These are phyloP conservation scores for Embiotoca jacksoni DNA, from an alignment of 2,113 vertebrate genomes.

Conservation along the genomic window DNA sequence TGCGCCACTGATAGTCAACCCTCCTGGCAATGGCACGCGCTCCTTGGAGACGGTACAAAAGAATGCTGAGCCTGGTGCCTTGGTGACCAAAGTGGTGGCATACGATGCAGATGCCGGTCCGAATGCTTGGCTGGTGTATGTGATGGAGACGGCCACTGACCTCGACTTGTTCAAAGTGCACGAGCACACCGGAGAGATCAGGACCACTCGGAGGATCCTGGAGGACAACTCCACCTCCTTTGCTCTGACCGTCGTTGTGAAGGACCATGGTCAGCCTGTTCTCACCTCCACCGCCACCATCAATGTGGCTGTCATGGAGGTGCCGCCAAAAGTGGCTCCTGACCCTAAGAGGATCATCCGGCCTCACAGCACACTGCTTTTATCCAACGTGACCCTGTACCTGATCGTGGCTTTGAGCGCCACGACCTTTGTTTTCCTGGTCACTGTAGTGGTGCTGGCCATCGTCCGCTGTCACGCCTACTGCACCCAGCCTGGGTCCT, in stretches of 20 bases:
- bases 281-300: slow-evolving; percentile 93
- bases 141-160: slow-evolving; percentile 89
- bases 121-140: slow-evolving; percentile 95
- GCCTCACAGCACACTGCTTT: slow-evolving; percentile 84
- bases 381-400: slow-evolving; percentile 95
- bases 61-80: slow-evolving; percentile 89
- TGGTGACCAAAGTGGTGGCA: slow-evolving; percentile 97
- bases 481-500: slow-evolving; percentile 88
- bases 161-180: slow-evolving; percentile 93
- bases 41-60: slow-evolving; percentile 92
- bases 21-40: slow-evolving; percentile 90
- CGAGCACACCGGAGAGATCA: slow-evolving; percentile 94
- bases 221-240: slow-evolving; percentile 91
- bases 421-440: slow-evolving; percentile 95
- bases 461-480: slow-evolving; percentile 92
- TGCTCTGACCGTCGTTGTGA: slow-evolving; percentile 91
- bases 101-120: slow-evolving; percentile 96
- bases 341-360: slow-evolving; percentile 89
- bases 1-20: slow-evolving; percentile 92
- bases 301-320: slow-evolving; percentile 93
- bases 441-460: slow-evolving; percentile 92
- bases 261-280: slow-evolving; percentile 91
- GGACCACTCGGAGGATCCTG: slow-evolving; percentile 92
- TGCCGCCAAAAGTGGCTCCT: slow-evolving; percentile 90
- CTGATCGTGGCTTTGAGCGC: slow-evolving; percentile 95